Conservation (phyloP, 2,888 invertebrate species). For the Drosophila borealis region DNA sequence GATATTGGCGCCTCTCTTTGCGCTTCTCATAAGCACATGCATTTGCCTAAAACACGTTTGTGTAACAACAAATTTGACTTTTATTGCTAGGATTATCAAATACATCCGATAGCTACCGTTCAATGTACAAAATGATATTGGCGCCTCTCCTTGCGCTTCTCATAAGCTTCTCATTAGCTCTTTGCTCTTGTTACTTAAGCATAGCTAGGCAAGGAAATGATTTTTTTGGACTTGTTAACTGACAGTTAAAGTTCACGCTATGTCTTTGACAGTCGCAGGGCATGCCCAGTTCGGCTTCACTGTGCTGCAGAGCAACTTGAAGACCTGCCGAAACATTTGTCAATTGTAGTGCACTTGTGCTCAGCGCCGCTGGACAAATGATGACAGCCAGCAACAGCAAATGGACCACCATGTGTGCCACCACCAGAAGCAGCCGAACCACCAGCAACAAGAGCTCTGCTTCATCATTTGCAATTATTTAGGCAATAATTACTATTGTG, state of each 20-base stretch:
- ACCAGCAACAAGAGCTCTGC: conserved; percentile 40
- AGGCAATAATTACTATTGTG: conserved; percentile 84
- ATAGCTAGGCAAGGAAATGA: too few relatives aligned
- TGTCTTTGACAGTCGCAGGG: conserved; percentile 14
- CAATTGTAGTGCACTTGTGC: conserved; percentile 69
- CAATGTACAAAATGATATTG: conserved; percentile 39
- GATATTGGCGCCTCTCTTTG: too few relatives aligned
- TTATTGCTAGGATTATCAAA: conserved; percentile 44
- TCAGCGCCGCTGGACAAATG: conserved; percentile 58
- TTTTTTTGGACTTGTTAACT: too few relatives aligned
- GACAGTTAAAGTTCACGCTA: too few relatives aligned
- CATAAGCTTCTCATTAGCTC: background rate
- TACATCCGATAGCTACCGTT: conserved; percentile 42
- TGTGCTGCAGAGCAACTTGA: conserved; percentile 22
- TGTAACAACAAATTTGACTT: too few relatives aligned
- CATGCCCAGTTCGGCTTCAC: background rate
- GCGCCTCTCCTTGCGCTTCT: conserved; percentile 17
- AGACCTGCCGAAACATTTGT: conserved; percentile 48
- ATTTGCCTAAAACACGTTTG: too few relatives aligned
- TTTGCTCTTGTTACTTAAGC: too few relatives aligned
- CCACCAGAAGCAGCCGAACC: conserved; percentile 26
- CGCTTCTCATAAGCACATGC: too few relatives aligned
- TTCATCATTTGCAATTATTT: conserved; percentile 83
- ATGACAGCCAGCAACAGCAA: conserved; percentile 38
- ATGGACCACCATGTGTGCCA: conserved; percentile 62